A percentile compares a stretch with the other conserved stretches of the same genome.
Evolutionary conservation across 1,140 invertebrate genomes (phyloP).

Genomic region (Stratiolaelaps scimitus): DNA sequence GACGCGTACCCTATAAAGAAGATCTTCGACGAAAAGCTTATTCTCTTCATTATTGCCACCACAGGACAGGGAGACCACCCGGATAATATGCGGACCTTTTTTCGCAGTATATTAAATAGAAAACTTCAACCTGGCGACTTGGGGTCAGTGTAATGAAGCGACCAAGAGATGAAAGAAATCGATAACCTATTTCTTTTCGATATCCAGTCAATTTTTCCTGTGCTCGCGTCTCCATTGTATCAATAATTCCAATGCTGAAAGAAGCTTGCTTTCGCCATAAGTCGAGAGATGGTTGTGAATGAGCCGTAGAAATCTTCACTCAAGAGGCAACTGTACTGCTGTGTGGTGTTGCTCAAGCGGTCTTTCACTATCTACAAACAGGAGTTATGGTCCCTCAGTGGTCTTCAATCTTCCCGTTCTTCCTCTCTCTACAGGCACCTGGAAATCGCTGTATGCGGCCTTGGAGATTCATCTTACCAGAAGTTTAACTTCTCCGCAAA

Average conservation of each 20-base stretch:
- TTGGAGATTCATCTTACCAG: slow-evolving; percentile 89
- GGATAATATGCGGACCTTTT: slow-evolving; percentile 86
- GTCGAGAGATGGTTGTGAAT: too few relatives aligned
- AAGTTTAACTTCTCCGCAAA: slow-evolving; percentile 94
- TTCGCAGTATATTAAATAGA: slow-evolving; percentile 71
- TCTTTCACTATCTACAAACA: too few relatives aligned
- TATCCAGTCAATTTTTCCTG: too few relatives aligned
- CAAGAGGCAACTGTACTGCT: too few relatives aligned
- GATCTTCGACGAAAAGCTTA: slow-evolving; percentile 57
- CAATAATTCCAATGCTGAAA: too few relatives aligned
- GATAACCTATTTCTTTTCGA: too few relatives aligned
- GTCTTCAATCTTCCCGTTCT: slow-evolving; percentile 28
- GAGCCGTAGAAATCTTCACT: too few relatives aligned
- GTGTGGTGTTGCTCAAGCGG: too few relatives aligned
- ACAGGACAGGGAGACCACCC: slow-evolving; percentile 92
- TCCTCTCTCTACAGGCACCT: slow-evolving; percentile 48
- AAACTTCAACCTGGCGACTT: slow-evolving; percentile 55
- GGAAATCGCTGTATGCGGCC: slow-evolving; percentile 65
- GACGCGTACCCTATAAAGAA: slow-evolving; percentile 62
- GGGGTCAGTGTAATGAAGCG: background rate
- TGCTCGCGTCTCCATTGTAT: too few relatives aligned
- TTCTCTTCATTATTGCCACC: slow-evolving; percentile 81
- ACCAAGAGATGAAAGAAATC: slow-evolving; percentile 9
- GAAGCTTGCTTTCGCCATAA: too few relatives aligned
- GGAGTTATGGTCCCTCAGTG: too few relatives aligned